Evolutionary conservation across 2,888 invertebrate species (phyloP).

Genomic region (Cephus rjabovi): DNA sequence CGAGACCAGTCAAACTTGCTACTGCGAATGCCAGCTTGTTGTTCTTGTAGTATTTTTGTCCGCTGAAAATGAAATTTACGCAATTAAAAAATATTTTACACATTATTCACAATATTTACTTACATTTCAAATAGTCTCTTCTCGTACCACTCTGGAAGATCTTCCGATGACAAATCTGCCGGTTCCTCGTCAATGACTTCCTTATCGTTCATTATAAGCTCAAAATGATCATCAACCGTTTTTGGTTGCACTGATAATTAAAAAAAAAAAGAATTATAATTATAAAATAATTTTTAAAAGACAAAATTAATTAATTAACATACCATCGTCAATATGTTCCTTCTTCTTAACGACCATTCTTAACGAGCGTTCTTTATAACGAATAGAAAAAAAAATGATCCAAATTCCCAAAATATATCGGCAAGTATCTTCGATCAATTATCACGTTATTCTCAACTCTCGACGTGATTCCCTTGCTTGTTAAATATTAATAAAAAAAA

Average conservation of each 20-base stretch:
- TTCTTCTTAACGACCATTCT: too few species aligned
- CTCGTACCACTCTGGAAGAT: constrained; percentile 77
- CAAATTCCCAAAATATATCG: too few species aligned
- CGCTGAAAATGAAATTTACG: constrained; percentile 64
- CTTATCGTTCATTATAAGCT: constrained; percentile 31
- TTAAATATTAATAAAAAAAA: too few species aligned
- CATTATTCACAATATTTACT: constrained; percentile 14
- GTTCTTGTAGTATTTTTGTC: constrained; percentile 76
- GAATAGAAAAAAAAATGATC: too few species aligned
- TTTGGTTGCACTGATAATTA: constrained; percentile 38
- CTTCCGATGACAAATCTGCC: constrained; percentile 40
- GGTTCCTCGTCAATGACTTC: constrained; percentile 30
- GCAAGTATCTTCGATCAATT: too few species aligned
- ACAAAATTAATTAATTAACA: too few species aligned
- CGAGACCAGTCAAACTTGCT: constrained; percentile 78
- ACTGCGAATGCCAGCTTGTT: constrained; percentile 75
- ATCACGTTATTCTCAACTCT: too few species aligned
- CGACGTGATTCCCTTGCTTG: too few species aligned
- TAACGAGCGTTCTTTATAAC: too few species aligned
- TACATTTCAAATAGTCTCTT: constrained; percentile 69
- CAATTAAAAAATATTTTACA: not conserved
- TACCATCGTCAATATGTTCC: too few species aligned
- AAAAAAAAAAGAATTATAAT: not conserved
- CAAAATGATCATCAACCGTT: constrained; percentile 46
- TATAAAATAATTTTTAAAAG: not conserved